A percentile compares a stretch with the other conserved stretches of the same genome.
Evolutionary conservation across 2,888 invertebrate species (phyloP).

Genomic region (Chaetoderma sp.): DNA sequence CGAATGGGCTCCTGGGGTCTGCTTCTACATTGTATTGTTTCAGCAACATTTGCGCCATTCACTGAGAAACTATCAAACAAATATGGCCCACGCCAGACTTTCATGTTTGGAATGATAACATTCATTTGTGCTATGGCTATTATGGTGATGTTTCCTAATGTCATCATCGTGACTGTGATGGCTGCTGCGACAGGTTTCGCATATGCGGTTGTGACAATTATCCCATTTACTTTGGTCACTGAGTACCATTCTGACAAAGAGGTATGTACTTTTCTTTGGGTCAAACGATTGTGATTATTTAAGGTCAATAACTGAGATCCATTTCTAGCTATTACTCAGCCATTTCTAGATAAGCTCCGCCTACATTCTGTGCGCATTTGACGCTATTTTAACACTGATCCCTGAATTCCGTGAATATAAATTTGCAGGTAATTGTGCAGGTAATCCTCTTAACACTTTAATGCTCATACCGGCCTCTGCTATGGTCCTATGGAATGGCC

Average conservation of each 20-base stretch:
- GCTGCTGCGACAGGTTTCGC: conserved; percentile 94
- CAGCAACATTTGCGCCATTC: conserved; percentile 80
- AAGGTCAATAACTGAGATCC: no score
- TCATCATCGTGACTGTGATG: conserved; percentile 80
- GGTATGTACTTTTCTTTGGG: conserved; percentile 74
- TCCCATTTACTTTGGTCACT: conserved; percentile 95
- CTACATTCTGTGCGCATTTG: no score
- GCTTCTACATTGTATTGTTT: conserved; percentile 86
- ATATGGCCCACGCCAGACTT: conserved; percentile 68
- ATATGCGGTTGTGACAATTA: conserved; percentile 96
- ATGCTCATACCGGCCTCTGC: no score
- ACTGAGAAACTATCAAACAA: conserved; percentile 87
- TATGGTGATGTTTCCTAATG: conserved; percentile 87
- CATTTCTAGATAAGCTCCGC: no score
- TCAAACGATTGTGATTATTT: no score
- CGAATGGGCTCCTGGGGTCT: conserved; percentile 97
- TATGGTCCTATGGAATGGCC: no score
- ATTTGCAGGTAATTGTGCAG: not conserved
- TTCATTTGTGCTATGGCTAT: conserved; percentile 85
- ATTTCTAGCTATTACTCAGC: conserved; percentile 6
- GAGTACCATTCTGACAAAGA: conserved; percentile 91
- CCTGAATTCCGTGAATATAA: no score
- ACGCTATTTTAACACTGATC: no score
- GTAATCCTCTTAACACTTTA: not conserved
- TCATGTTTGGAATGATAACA: conserved; percentile 61